A percentile compares a stretch with the other conserved stretches of the same genome.
phyloP scores from a whole-genome alignment of 92 coral and sea anemone genomes.

The Paramuricea clavata region DNA sequence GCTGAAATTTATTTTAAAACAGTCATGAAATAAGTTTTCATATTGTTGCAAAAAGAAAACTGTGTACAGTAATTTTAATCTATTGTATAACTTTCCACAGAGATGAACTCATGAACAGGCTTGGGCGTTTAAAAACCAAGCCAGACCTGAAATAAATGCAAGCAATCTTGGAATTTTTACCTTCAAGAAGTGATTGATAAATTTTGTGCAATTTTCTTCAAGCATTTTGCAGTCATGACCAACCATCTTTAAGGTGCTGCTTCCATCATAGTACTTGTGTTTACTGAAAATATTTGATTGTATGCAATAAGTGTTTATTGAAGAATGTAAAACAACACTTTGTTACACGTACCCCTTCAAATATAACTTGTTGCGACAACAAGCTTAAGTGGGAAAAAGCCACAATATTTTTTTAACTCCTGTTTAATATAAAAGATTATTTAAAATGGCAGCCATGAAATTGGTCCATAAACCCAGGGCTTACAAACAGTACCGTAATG shows the following conservation, averaged over 20 bases:
- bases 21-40: slow-evolving; percentile 18
- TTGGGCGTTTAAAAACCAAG: background rate
- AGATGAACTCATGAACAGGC: background rate
- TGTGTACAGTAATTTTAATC: background rate
- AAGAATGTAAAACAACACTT: background rate
- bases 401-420: too few species aligned
- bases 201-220: slow-evolving; percentile 31
- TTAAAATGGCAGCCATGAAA: background rate
- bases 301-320: background rate
- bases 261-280: slow-evolving; percentile 55
- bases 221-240: slow-evolving; percentile 54
- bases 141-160: background rate
- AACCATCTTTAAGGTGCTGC: slow-evolving; percentile 50
- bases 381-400: background rate
- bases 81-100: background rate
- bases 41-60: background rate
- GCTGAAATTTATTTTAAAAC: slow-evolving; percentile 30
- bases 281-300: slow-evolving; percentile 31
- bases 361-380: background rate
- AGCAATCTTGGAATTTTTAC: background rate
- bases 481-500: too few species aligned
- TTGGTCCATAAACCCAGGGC: background rate
- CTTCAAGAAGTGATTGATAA: slow-evolving; percentile 32
- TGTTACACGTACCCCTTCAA: background rate
- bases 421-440: background rate